These are phyloP conservation scores for Hippasteria phrygiana DNA, from an alignment of 53 echinoderm and acorn worm species.

Conservation along the genomic window DNA sequence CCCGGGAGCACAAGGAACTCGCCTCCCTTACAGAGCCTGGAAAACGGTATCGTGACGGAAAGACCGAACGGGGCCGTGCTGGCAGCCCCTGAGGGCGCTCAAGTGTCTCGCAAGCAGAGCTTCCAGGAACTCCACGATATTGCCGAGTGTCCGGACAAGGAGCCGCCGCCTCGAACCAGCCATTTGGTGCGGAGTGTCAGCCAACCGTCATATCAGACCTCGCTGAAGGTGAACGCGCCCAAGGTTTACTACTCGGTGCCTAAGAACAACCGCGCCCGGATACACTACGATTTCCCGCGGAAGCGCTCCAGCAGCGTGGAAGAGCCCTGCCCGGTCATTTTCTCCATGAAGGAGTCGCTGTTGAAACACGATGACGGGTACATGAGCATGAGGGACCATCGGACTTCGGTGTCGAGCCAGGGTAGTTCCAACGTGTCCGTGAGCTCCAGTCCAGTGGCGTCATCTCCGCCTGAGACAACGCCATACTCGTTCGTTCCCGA, in stretches of 20 bases:
- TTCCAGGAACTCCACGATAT: conserved; percentile 62
- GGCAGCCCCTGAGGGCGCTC: conserved; percentile 4
- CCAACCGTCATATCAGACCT: conserved; percentile 71
- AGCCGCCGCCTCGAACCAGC: conserved; percentile 41
- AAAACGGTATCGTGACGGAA: conserved; percentile 38
- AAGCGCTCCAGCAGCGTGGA: conserved; percentile 83
- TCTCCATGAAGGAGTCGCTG: conserved; percentile 67
- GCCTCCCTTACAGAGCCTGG: conserved; percentile 41
- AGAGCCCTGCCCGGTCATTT: conserved; percentile 69
- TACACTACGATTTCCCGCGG: conserved; percentile 79
- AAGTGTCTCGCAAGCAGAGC: conserved; percentile 39
- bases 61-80: conserved; percentile 17
- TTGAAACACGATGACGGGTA: conserved; percentile 89
- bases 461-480: conserved; percentile 43
- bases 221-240: conserved; percentile 63
- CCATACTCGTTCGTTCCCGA: conserved; percentile 68
- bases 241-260: conserved; percentile 92
- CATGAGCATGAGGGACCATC: conserved; percentile 96
- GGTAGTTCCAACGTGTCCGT: conserved; percentile 71
- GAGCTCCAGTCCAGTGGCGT: conserved; percentile 59
- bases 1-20: conserved; percentile 21
- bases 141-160: conserved; percentile 55
- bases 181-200: conserved; percentile 87
- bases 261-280: conserved; percentile 63
- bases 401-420: conserved; percentile 82